Conservation (phyloP, 2,888 invertebrate genomes). For the Rhaphigaster nebulosa region DNA sequence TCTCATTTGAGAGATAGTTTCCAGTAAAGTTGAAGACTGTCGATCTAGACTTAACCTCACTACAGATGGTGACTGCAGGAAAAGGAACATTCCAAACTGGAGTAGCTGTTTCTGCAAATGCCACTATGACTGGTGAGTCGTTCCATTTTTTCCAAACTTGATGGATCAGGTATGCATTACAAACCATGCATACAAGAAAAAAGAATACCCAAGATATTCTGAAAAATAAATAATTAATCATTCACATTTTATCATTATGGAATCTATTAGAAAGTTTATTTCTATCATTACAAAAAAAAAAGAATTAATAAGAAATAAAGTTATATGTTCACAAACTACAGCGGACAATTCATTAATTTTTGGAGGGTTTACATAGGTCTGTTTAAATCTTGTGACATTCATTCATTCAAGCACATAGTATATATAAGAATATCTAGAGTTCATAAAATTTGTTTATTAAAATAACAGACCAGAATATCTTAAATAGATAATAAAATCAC, state of each 20-base stretch:
- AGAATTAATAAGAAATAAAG: too few species aligned
- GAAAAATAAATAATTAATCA: neutral
- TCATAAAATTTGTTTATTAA: too few species aligned
- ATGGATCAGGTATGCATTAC: constrained; percentile 64
- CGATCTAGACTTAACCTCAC: constrained; percentile 77
- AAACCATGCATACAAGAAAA: constrained; percentile 63
- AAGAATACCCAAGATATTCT: constrained; percentile 65
- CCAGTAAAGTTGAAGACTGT: constrained; percentile 77
- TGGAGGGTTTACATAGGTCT: too few species aligned
- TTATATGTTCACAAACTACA: too few species aligned
- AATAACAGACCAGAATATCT: too few species aligned
- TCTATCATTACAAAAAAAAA: too few species aligned
- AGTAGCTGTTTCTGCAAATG: constrained; percentile 81
- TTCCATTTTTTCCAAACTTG: constrained; percentile 77
- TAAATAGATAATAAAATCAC: too few species aligned
- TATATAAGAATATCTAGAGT: too few species aligned
- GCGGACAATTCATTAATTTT: too few species aligned
- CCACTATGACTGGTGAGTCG: constrained; percentile 80
- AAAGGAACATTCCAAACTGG: constrained; percentile 79
- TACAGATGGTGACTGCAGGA: constrained; percentile 77
- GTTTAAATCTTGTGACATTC: too few species aligned
- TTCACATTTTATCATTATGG: neutral
- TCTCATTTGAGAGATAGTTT: constrained; percentile 62
- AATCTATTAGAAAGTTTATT: neutral
- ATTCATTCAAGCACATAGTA: too few species aligned